Evolutionary conservation across 2,888 invertebrate species (phyloP).

Genomic region (Hyposoter dolosus): DNA sequence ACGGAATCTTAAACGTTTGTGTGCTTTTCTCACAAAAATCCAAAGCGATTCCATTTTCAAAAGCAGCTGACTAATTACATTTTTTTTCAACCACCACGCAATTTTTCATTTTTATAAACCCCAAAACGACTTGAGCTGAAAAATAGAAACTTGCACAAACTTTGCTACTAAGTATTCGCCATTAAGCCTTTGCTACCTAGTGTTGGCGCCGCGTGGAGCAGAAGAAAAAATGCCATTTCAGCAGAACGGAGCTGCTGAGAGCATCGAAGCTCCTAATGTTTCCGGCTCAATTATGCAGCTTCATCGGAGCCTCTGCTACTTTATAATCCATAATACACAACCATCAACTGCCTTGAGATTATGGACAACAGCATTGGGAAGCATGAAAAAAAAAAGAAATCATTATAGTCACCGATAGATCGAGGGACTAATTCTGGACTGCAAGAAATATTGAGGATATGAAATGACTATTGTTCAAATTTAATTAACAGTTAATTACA

Average conservation of each 20-base stretch:
- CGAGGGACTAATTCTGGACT: neutral
- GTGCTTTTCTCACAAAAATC: neutral
- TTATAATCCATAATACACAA: conserved; percentile 20
- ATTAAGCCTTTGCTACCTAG: neutral
- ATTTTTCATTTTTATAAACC: neutral
- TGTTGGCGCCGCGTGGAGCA: neutral
- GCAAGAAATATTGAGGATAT: neutral
- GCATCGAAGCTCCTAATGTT: conserved; percentile 52
- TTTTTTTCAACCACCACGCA: neutral
- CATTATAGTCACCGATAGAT: neutral
- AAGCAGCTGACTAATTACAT: neutral
- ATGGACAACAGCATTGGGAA: neutral
- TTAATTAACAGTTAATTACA: neutral
- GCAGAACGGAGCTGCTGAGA: conserved; percentile 3
- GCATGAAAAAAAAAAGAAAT: neutral
- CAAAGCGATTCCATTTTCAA: neutral
- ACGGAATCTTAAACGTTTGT: neutral
- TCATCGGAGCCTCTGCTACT: conserved; percentile 27
- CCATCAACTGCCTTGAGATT: neutral
- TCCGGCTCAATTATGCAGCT: conserved; percentile 57
- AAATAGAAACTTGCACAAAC: neutral
- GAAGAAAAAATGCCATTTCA: conserved; percentile 18
- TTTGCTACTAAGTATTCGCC: neutral
- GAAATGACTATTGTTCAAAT: neutral
- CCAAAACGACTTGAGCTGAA: neutral